A percentile compares a stretch with the other conserved stretches of the same genome.
phyloP scores from a whole-genome alignment of 2,888 invertebrate species.

The Phragmatobia fuliginosa region DNA sequence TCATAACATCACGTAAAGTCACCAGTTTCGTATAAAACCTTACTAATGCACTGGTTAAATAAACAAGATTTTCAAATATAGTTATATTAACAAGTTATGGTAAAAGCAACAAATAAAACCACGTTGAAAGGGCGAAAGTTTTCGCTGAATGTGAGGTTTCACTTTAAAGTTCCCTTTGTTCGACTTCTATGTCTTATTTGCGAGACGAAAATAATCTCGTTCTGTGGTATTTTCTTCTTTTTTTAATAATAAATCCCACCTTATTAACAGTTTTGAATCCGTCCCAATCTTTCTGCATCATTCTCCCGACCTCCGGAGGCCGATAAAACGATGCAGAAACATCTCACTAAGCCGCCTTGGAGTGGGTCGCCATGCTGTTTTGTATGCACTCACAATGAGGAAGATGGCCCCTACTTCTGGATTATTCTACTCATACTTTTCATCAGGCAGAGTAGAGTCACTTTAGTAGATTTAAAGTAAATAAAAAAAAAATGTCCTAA shows the following conservation, averaged over 20 bases:
- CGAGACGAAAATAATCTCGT: not conserved
- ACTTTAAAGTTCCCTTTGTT: not conserved
- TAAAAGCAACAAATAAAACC: not conserved
- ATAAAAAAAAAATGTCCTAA: too few species aligned
- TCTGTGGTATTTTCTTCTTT: not conserved
- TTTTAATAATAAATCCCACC: not conserved
- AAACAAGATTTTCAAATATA: not conserved
- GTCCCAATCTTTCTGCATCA: too few species aligned
- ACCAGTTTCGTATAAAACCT: not conserved
- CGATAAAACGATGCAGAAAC: too few species aligned
- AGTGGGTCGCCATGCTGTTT: too few species aligned
- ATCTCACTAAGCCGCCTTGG: too few species aligned
- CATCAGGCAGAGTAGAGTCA: too few species aligned
- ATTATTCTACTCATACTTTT: too few species aligned
- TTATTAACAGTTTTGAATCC: too few species aligned
- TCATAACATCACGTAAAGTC: not conserved
- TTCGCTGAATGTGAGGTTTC: slow-evolving; percentile 2
- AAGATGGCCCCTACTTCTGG: too few species aligned
- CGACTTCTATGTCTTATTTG: not conserved
- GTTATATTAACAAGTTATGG: not conserved
- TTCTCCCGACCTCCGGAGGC: too few species aligned
- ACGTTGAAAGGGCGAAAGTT: not conserved
- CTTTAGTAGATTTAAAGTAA: too few species aligned
- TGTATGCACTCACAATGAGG: too few species aligned
- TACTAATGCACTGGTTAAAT: not conserved